phyloP scores from a whole-genome alignment of 2,888 invertebrate species.

The Ctenicera cuprea region DNA sequence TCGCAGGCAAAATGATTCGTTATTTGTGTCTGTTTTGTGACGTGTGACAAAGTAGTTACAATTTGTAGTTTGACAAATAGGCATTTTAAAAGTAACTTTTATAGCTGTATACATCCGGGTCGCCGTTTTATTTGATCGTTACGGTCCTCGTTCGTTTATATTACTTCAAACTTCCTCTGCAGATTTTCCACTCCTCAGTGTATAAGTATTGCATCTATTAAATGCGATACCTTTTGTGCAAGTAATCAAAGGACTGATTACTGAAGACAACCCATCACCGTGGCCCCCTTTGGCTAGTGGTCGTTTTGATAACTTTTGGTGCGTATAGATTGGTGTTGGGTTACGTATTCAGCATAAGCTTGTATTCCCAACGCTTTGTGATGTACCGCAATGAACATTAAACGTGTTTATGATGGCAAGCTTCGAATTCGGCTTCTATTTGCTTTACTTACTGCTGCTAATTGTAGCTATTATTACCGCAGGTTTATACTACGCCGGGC shows the following conservation, averaged over 20 bases:
- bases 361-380: slow-evolving; percentile 9
- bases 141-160: slow-evolving; percentile 9
- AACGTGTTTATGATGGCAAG: slow-evolving; percentile 11
- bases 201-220: neutral
- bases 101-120: slow-evolving; percentile 25
- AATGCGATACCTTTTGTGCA: neutral
- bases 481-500: neutral
- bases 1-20: neutral
- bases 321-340: neutral
- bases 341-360: neutral
- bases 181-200: neutral
- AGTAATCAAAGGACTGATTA: neutral
- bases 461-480: slow-evolving; percentile 23
- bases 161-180: neutral
- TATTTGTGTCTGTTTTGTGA: slow-evolving; percentile 4
- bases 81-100: slow-evolving; percentile 31
- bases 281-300: neutral
- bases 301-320: neutral
- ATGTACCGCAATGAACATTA: slow-evolving; percentile 21
- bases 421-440: slow-evolving; percentile 23
- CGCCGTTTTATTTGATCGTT: slow-evolving; percentile 23
- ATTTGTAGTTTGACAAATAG: slow-evolving; percentile 26
- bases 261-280: neutral
- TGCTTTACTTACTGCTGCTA: slow-evolving; percentile 25
- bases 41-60: slow-evolving; percentile 28